Evolutionary conservation across 2,888 invertebrate genomes (phyloP), one percentile per base, ranked within the genome.

Genomic region (Drosophila rellima): DNA sequence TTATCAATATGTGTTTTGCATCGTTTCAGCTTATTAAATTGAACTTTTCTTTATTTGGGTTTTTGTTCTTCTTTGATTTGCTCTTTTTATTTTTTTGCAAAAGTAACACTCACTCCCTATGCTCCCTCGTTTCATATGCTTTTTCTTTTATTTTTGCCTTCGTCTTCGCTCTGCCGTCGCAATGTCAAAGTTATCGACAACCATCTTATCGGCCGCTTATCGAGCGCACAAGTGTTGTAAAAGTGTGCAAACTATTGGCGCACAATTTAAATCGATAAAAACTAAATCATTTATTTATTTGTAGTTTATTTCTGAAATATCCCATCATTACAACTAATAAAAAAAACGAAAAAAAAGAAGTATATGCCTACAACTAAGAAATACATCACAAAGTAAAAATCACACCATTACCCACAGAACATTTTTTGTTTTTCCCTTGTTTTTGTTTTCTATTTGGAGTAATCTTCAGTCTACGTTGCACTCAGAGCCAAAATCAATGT

Each of bases 91-190:
- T 26, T 26, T 75, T 77, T 78, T 78, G 74, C 78, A 78, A 56
- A 74, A 77, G 77, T 77, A 77, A 70, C 78, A 78, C 77, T 74
- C 77, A 77, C 77, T 78, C 77, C 75, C 75, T 77, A 77, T 62
- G 72, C 74, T 74, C 67, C 77, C 77, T 76, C 67, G 76, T 74
- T 78, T 81, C 78, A 83, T 79, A 76, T 82, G 61, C 74, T 74
- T 80, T 84, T 80, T 82, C 76, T 82, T 83, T 79, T 82, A 82
- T 73, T 76, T 84, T 73, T 78, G 77, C 70, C 68, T 78, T 78
- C 39, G 69, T 73, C 77, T 80, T 80, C 65, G 65, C 66, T 72
- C 51, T 60, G 74, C 66, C 74, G 70, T 76, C 78, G 78, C 76
- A 70, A 76, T 77, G 57, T 57, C 44, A 59, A 48, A 70, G 15